phyloP scores from a whole-genome alignment of 2,888 invertebrate species.

The Drosophila barbarae region DNA sequence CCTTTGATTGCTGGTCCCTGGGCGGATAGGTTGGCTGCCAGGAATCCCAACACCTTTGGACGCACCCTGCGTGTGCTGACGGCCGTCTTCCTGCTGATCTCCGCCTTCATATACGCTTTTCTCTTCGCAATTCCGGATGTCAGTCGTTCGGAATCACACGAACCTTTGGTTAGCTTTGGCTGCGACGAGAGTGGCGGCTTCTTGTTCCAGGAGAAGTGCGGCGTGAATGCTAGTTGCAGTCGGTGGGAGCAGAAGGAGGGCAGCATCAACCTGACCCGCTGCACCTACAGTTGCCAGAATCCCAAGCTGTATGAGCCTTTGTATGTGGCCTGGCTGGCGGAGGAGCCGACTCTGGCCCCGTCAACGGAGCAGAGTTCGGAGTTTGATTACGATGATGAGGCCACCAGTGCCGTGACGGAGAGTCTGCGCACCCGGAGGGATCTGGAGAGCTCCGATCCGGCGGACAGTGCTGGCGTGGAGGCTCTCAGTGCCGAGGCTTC shows the following conservation, averaged over 20 bases:
- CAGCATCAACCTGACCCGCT: slow-evolving; percentile 84
- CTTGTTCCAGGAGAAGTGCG: slow-evolving; percentile 87
- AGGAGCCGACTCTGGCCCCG: slow-evolving; percentile 71
- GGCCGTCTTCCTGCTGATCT: slow-evolving; percentile 84
- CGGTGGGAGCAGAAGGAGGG: slow-evolving; percentile 85
- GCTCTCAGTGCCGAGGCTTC: slow-evolving; percentile 59
- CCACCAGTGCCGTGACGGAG: slow-evolving; percentile 74
- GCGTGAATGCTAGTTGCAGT: slow-evolving; percentile 84
- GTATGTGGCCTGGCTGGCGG: slow-evolving; percentile 77
- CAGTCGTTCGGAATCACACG: slow-evolving; percentile 81
- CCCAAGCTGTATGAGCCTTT: slow-evolving; percentile 78
- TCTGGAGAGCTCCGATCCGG: slow-evolving; percentile 31
- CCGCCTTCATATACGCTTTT: slow-evolving; percentile 85
- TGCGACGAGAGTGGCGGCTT: slow-evolving; percentile 86
- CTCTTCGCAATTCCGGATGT: slow-evolving; percentile 85
- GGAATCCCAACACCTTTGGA: slow-evolving; percentile 81
- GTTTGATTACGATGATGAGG: slow-evolving; percentile 79
- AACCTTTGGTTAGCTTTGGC: slow-evolving; percentile 85
- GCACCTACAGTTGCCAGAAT: slow-evolving; percentile 86
- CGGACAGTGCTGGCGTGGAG: slow-evolving; percentile 66
- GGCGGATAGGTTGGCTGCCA: slow-evolving; percentile 83
- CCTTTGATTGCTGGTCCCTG: slow-evolving; percentile 88
- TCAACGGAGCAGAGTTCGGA: slow-evolving; percentile 78
- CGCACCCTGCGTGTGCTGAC: slow-evolving; percentile 85
- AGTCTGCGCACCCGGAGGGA: slow-evolving; percentile 58